Evolutionary conservation across 2,888 invertebrate species (phyloP), one percentile per base, ranked within the genome.

Genomic region (Drosophila meridionalis): DNA sequence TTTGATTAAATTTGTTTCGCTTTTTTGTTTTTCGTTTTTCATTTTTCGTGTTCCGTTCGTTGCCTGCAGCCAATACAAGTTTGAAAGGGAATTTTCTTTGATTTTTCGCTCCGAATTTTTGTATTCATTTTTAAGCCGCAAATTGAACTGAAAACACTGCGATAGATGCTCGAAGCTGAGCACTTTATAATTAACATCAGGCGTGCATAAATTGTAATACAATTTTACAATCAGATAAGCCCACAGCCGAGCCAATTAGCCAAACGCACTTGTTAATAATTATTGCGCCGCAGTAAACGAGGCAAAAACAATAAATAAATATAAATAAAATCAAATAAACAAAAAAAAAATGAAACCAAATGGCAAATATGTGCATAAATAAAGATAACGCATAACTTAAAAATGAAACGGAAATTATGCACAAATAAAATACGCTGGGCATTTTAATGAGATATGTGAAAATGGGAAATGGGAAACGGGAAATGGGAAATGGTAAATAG

Each of bases 1-100:
- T 88, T 85, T 88, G 84, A 85, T 89, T 88, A 87, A 88, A 82
- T 85, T 87, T 61, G 55, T 26, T 69, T 56, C 47, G 48, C 14
- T 64, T 50, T 50, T 47, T 8, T 36, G 40, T 58, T 53, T 11
- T 56, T 59, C 48, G 28, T 11, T 56, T 50, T 36, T 20, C 20
- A 20, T 20, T 20, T 34, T 34, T 58, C 36, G 4, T 30, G 12
- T 26, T 14, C 6, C 34, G 28, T 34, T 34, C 26, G 8, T 48
- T 64, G 42, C 53, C 64, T 28, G 36, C 48, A 55, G 72, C 64
- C 56, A 75, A 69, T 40, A 56, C 40, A 68, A 80, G 65, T 74
- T 61, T 55, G 32, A 43, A 34, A 40, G 26, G 58, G 43, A 59
- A 60, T 61, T 75, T 48, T 64, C 61, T 81, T 72, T 69, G 63